Evolutionary conservation across 2,888 invertebrate genomes (phyloP), one percentile per base, ranked within the genome.

Genomic region (Phyllotreta striolata): DNA sequence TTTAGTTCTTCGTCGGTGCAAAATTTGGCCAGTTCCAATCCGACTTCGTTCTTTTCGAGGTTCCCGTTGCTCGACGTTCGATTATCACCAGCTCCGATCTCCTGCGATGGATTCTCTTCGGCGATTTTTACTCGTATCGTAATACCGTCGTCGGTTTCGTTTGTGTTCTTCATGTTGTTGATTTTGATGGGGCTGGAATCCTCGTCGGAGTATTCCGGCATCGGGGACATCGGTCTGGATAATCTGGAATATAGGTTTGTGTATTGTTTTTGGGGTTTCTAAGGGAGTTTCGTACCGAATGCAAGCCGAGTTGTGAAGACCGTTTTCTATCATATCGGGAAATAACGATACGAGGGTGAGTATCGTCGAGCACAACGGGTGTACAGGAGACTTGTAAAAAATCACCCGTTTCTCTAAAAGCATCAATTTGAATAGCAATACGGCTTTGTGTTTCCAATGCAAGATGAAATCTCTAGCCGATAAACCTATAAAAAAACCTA

Each of bases 361-460:
- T 72, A 98, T 88, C 4, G 92, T 88, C 6, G 91, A 88, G 73
- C 97, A 96, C 70, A 98, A 84, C 6, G 91, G 89, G 66, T 95
- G 91, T 1, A 97, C 98, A 1, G 98, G 97, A 13, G 96, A 91
- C 60, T 95, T 93, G 81, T 93, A 95, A 78, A 98, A 93, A 58
- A 99, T 87, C 44, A 98, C 91, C 79, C 92, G 88, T 73, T 91
- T 89, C 78, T 98, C 94, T 64, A 99, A 84, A 52, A 99, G 83
- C 61, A 98, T 82, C 61, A 98, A 83, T 82, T 99, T 99, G 79
- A 98, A 97, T 49, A 99, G 83, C 64, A 97, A 84, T 56, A 99
- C 83, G 40, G 93, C 91, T 84, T 97, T 96, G 79, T 98, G 97
- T 67, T 92, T 89, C 88, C 97, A 98, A 70, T 88, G 88, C 67